These are phyloP conservation scores for Zophobas morio DNA, from an alignment of 1,140 invertebrate species.

Conservation along the genomic window DNA sequence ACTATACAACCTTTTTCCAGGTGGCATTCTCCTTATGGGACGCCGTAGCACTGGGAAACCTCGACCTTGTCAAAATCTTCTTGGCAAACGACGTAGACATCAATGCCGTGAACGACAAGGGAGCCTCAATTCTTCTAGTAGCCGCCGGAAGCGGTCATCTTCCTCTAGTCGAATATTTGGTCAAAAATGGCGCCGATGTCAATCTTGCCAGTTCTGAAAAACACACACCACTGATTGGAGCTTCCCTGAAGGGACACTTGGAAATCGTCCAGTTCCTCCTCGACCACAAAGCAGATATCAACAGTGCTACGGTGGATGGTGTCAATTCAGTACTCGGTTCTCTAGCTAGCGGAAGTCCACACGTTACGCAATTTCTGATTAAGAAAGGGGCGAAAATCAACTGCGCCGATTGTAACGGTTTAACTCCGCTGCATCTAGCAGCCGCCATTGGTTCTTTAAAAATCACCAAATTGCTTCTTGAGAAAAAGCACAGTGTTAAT, in stretches of 20 bases:
- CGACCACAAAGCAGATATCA: conserved; percentile 45
- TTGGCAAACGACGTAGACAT: no score
- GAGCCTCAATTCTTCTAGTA: no score
- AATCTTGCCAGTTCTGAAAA: not conserved
- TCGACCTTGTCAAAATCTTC: no score
- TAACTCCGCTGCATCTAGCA: conserved; percentile 46
- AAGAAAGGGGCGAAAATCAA: conserved; percentile 49
- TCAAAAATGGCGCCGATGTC: conserved; percentile 4
- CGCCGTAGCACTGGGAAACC: no score
- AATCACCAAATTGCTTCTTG: conserved; percentile 47
- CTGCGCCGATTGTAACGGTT: conserved; percentile 41
- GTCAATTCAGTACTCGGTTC: conserved; percentile 48
- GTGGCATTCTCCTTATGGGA: no score
- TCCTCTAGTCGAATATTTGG: not conserved
- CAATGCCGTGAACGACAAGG: no score
- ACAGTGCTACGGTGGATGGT: conserved; percentile 44
- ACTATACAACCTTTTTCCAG: no score
- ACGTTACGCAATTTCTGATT: conserved; percentile 50
- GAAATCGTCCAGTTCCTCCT: conserved; percentile 4
- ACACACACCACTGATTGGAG: not conserved
- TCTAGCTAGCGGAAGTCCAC: conserved; percentile 25
- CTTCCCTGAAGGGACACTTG: not conserved
- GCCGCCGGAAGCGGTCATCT: conserved; percentile 1
- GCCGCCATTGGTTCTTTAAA: conserved; percentile 39
- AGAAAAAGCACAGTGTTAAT: conserved; percentile 47